A percentile compares a stretch with the other conserved stretches of the same genome.
Evolutionary conservation across 92 coral and sea anemone species (phyloP).

Genomic region (Isaurus tuberculatus): DNA sequence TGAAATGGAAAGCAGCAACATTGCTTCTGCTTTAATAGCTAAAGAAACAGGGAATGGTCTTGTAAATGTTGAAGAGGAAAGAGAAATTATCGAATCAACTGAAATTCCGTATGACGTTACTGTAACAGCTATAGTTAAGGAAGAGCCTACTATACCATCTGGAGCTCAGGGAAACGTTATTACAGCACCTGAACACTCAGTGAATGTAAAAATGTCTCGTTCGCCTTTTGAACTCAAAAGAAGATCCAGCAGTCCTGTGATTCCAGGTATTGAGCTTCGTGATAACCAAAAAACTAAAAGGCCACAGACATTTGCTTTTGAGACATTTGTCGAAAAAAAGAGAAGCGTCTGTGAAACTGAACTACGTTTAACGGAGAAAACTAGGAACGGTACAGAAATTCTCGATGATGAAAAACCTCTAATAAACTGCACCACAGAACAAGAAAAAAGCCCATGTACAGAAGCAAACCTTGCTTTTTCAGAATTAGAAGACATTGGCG

Average conservation of each 20-base stretch:
- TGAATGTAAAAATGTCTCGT: background rate
- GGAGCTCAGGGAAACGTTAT: background rate
- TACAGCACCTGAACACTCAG: background rate
- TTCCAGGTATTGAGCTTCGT: background rate
- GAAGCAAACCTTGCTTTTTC: constrained; percentile 52
- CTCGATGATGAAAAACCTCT: background rate
- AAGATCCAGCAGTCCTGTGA: constrained; percentile 8
- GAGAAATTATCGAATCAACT: background rate
- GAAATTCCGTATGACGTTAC: background rate
- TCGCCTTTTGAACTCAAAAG: constrained; percentile 31
- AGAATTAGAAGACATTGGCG: background rate
- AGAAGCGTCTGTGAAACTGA: background rate
- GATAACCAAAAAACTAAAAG: background rate
- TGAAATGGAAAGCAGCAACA: background rate
- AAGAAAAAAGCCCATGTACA: constrained; percentile 46
- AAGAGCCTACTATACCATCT: background rate
- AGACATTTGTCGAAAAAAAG: background rate
- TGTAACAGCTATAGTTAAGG: background rate
- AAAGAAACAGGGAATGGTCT: background rate
- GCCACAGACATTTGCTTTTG: constrained; percentile 11
- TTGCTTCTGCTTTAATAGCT: background rate
- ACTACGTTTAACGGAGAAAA: background rate
- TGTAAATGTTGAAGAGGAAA: background rate
- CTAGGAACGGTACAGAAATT: background rate
- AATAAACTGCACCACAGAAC: background rate